Conservation (phyloP, 2,797 vertebrate species). For the Anguilla anguilla region DNA sequence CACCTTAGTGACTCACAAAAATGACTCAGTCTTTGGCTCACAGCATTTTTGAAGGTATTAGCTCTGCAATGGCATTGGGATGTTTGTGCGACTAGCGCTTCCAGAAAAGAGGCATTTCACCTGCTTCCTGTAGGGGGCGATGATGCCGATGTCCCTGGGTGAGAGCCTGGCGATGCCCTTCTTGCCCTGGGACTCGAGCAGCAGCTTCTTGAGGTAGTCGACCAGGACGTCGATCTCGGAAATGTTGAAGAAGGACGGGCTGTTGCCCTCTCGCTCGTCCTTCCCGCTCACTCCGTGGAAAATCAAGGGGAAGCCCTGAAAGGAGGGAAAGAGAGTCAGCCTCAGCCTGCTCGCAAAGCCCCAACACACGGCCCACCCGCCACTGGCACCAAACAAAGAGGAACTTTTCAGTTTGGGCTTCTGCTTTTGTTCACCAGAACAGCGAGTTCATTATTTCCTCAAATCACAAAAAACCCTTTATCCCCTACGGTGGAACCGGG, state of each 20-base stretch:
- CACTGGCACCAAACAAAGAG: neutral
- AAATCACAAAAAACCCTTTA: neutral
- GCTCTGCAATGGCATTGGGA: neutral
- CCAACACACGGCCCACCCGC: neutral
- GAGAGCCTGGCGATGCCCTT: constrained; percentile 73
- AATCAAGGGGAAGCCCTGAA: constrained; percentile 87
- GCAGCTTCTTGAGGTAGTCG: constrained; percentile 79
- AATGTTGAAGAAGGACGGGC: constrained; percentile 92
- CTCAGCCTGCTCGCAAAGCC: neutral
- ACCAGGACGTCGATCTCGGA: constrained; percentile 81
- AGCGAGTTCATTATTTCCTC: neutral
- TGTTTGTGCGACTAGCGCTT: neutral
- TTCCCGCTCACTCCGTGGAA: constrained; percentile 91
- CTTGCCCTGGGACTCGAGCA: constrained; percentile 72
- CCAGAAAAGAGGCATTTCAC: constrained; percentile 60
- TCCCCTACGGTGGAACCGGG: neutral
- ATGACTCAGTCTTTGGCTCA: neutral
- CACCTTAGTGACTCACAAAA: neutral
- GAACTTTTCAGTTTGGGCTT: neutral
- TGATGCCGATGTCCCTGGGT: constrained; percentile 82
- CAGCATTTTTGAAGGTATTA: neutral
- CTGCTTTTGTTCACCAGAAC: neutral
- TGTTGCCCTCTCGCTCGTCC: constrained; percentile 84
- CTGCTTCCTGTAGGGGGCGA: constrained; percentile 93
- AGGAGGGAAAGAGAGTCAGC: neutral